Percentiles rank a stretch among this genome's conserved stretches.
Conservation (phyloP, 2,797 vertebrate species). For the Cryptoblepharus egeriae region DNA sequence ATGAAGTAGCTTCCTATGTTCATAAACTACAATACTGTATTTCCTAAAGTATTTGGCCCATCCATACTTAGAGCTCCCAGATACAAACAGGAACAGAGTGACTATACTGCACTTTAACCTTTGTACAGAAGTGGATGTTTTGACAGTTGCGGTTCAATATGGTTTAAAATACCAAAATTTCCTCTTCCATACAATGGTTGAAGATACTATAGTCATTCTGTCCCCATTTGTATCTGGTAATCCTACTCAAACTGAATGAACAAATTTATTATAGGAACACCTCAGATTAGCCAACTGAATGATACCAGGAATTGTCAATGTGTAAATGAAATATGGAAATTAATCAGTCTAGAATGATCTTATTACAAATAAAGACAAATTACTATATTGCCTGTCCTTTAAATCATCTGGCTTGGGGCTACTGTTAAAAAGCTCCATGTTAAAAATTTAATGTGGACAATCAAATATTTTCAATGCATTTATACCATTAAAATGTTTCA, state of each 20-base stretch:
- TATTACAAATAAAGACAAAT: not conserved
- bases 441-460: too few relatives aligned
- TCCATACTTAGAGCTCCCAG: not conserved
- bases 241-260: not conserved
- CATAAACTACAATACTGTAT: not conserved
- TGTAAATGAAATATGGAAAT: not conserved
- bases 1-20: not conserved
- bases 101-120: too few relatives aligned
- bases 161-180: too few relatives aligned
- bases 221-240: too few relatives aligned
- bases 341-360: not conserved
- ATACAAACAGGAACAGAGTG: too few relatives aligned
- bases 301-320: not conserved
- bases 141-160: too few relatives aligned
- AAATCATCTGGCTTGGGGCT: constrained; percentile 3
- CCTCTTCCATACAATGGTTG: too few relatives aligned
- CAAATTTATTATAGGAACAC: not conserved
- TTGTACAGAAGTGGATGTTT: too few relatives aligned
- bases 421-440: too few relatives aligned
- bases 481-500: not conserved
- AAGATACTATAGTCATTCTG: too few relatives aligned
- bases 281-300: too few relatives aligned
- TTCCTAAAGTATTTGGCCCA: not conserved
- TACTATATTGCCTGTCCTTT: not conserved
- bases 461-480: too few relatives aligned